Percentiles rank a stretch among this genome's conserved stretches.
Evolutionary conservation across 2,113 vertebrate species (phyloP).

Genomic region (Apeltes quadracus): DNA sequence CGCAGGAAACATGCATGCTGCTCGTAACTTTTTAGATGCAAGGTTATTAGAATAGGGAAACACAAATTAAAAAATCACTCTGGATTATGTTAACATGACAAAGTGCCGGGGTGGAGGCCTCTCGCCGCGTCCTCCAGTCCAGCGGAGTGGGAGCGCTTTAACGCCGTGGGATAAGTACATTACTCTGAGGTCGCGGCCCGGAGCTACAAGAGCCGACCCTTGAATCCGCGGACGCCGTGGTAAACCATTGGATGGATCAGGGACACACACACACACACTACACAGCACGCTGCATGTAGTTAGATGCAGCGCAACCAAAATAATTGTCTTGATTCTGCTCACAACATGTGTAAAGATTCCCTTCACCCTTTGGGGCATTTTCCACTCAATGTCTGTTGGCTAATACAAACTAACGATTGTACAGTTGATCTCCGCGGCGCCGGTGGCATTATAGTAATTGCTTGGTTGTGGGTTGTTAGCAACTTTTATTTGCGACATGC

Average conservation of each 20-base stretch:
- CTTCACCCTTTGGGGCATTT: slow-evolving; percentile 40
- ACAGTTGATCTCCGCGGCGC: slow-evolving; percentile 48
- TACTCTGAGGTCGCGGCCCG: slow-evolving; percentile 38
- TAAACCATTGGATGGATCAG: slow-evolving; percentile 60
- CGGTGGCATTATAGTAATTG: slow-evolving; percentile 57
- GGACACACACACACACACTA: slow-evolving; percentile 24
- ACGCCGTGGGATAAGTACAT: slow-evolving; percentile 37
- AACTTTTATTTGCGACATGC: slow-evolving; percentile 30
- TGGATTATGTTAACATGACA: slow-evolving; percentile 76
- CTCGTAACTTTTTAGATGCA: slow-evolving; percentile 73
- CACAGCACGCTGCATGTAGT: slow-evolving; percentile 36
- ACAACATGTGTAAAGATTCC: slow-evolving; percentile 52
- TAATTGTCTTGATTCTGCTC: slow-evolving; percentile 56
- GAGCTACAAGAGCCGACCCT: slow-evolving; percentile 50
- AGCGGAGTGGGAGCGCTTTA: slow-evolving; percentile 37
- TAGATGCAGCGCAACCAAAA: slow-evolving; percentile 52
- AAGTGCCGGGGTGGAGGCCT: slow-evolving; percentile 43
- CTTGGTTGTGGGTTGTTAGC: slow-evolving; percentile 38
- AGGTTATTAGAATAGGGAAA: slow-evolving; percentile 76
- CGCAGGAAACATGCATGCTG: slow-evolving; percentile 61
- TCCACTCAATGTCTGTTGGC: slow-evolving; percentile 60
- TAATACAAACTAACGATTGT: slow-evolving; percentile 63
- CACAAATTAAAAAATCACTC: slow-evolving; percentile 80
- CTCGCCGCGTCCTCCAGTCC: slow-evolving; percentile 13
- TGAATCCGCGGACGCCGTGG: slow-evolving; percentile 46